Evolutionary conservation across 2,888 invertebrate species (phyloP), one percentile per base, ranked within the genome.

Genomic region (Diadromus collaris): DNA sequence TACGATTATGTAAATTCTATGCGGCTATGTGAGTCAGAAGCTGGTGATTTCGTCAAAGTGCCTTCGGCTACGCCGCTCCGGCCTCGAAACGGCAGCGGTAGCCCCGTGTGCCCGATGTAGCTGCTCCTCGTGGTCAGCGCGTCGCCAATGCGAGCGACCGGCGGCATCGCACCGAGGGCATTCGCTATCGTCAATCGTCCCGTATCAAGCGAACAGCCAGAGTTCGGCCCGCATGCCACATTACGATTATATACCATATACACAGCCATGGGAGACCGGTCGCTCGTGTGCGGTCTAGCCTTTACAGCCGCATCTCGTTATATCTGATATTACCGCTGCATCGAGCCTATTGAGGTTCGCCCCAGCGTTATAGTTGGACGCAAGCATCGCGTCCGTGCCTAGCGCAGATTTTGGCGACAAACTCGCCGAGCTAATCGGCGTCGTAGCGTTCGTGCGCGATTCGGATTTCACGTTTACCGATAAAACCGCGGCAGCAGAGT

Each of bases 301-400:
- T 64, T 73, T 73, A 46, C 44, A 67, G 56, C 56, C 63, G 71
- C 56, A 74, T 75, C 67, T 21, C 34, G 71, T 61, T 63, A 71
- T 44, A 79, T 72, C 76, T 76, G 71, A 76, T 79, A 79, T 65
- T 69, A 70, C 65, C 60, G 67, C 63, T 75, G 61, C 65, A 63
- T 64, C 75, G 56, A 41, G 72, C 61, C 79, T 68, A 72, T 76
- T 68, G 67, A 72, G 56, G 58, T 24, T 44, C 64, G 27, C 46
- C 65, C 60, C 70, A 19, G 46, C 58, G 24, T 34, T 44, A 41
- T 65, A 56, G 32, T 21, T 29, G 44, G 27, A 67, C 13, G 44
- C 61, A 16, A 54, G 65, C 63, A 10, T 41, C 68, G 13, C 44
- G 41, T 46, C 44, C 41, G 29, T 41, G 68, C 29, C 44, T 68